Percentiles rank a stretch among this genome's conserved stretches.
phyloP scores from a whole-genome alignment of 2,113 vertebrate genomes.

The Carlito syrichta region DNA sequence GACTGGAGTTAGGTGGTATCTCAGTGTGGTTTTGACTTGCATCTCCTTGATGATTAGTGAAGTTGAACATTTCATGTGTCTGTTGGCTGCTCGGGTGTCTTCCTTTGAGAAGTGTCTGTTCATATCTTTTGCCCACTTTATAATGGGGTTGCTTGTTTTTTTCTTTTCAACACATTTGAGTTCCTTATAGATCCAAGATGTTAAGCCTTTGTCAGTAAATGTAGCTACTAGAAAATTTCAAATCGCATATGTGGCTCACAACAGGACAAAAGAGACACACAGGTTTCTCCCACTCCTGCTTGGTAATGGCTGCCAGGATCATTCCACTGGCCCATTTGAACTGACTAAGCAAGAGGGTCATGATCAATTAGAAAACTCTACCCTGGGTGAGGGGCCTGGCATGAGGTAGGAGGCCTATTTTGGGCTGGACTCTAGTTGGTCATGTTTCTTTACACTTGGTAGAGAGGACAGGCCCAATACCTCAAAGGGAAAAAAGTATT shows the following conservation, averaged over 20 bases:
- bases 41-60: too few relatives aligned
- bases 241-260: not conserved
- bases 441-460: constrained; percentile 13
- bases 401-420: not conserved
- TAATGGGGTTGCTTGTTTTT: too few relatives aligned
- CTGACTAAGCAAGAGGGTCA: not conserved
- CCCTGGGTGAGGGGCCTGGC: not conserved
- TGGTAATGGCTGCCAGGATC: not conserved
- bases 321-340: not conserved
- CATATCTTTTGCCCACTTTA: too few relatives aligned
- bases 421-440: not conserved
- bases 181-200: too few relatives aligned
- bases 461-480: not conserved
- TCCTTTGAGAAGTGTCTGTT: too few relatives aligned
- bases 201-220: too few relatives aligned
- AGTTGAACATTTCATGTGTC: too few relatives aligned
- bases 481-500: constrained; percentile 32
- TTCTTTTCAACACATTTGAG: too few relatives aligned
- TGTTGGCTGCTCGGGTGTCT: too few relatives aligned
- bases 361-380: not conserved
- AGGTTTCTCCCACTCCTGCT: not conserved
- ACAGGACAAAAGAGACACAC: not conserved
- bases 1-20: too few relatives aligned
- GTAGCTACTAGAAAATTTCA: not conserved
- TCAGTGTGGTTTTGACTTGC: too few relatives aligned